Base-by-base conservation (phyloP, 2,113 vertebrate genomes). In the Phasianus colchicus region DNA sequence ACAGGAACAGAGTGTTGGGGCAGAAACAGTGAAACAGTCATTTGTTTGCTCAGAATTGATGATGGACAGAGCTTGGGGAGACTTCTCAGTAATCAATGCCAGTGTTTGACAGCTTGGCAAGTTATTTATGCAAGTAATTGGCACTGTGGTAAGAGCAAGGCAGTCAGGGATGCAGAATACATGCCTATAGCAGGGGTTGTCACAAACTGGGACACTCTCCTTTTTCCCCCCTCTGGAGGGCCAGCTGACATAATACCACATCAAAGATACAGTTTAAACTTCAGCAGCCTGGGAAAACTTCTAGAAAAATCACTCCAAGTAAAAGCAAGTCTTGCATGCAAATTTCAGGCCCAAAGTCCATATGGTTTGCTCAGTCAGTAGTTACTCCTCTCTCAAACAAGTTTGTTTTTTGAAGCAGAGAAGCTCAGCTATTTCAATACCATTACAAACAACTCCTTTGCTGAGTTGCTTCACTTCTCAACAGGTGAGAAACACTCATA, bases 381-480 rank as follows among this genome's bases (percentile, higher is more conserved):
- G 15, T 45, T 72, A 10, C 3, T 60, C 32, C 40, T 60, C 69
- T 11, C 11, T 19, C 52, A 19, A 50, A n/a, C 20, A 57, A 32
- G 7, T 40, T 54, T 43, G 24, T 30, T 71, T 48, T 34, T 17
- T 27, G 36, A 36, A 78, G 78, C 74, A 29, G 27, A 4, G 88
- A 76, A 87, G 84, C 87, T 34, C 81, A 91, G 9, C 75, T 55
- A 30, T 91, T 93, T 83, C 87, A 50, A 74, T 85, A 96, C 64
- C 71, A 50, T 3, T 40, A 18, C 71, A 89, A 93, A 92, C 82
- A 83, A n/a, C 18, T 36, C 32, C 72, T 86, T 25, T 67, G 30
- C 70, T 45, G 48, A 13, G n/a, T 60, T 60, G 2, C 64, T 88
- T 83, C 36, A 3, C 19, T 71, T 43, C 25, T 50, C 21, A 52